Percentiles rank a stretch among this genome's conserved stretches.
Conservation (phyloP, 2,113 vertebrate genomes). For the Callipepla squamata region DNA sequence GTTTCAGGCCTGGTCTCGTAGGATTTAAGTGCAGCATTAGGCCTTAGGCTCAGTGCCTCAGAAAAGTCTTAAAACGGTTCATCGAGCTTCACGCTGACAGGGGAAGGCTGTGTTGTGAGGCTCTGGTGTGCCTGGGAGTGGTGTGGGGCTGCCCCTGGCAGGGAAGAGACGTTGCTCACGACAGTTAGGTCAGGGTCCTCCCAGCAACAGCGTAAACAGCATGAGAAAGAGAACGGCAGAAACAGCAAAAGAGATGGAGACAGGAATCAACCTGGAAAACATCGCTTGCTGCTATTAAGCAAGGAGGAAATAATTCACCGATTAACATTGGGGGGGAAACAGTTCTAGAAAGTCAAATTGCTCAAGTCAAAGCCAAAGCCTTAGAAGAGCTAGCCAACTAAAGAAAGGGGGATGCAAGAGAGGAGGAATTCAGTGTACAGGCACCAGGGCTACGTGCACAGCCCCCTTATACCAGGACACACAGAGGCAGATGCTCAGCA, state of each 20-base stretch:
- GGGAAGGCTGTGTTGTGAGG: neutral
- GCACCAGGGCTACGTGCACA: neutral
- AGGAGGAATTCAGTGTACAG: rapidly evolving
- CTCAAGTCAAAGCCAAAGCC: neutral
- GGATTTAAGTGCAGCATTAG: neutral
- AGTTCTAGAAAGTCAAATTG: neutral
- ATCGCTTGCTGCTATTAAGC: neutral
- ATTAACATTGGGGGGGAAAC: neutral
- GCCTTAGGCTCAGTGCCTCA: neutral
- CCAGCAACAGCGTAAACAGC: neutral
- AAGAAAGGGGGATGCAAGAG: neutral
- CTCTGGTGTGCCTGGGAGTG: neutral
- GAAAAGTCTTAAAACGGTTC: neutral
- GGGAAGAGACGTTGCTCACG: neutral
- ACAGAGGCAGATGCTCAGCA: neutral
- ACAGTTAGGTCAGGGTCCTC: neutral
- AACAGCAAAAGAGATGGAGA: neutral
- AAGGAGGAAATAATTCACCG: neutral
- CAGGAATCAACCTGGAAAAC: neutral
- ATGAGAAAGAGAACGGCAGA: neutral
- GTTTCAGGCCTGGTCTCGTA: neutral
- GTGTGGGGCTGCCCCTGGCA: neutral
- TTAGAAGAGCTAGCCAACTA: neutral
- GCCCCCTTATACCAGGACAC: neutral
- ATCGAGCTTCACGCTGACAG: neutral